These are phyloP conservation scores for Lateolabrax maculatus DNA, from an alignment of 2,797 vertebrate genomes.

Conservation along the genomic window DNA sequence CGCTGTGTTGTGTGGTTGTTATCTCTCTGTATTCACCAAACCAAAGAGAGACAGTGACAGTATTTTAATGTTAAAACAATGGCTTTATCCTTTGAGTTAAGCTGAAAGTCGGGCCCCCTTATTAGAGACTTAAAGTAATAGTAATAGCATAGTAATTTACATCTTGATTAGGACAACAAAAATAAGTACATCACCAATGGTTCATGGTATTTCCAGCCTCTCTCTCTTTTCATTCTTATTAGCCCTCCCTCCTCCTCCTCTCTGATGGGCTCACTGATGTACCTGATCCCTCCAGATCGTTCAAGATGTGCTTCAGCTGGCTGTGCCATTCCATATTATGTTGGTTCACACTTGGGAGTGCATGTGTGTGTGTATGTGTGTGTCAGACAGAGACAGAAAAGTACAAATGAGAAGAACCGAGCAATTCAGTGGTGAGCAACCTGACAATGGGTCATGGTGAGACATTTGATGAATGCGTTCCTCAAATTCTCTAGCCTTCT, in stretches of 20 bases:
- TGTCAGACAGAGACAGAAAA: background rate
- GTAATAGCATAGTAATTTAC: too few relatives aligned
- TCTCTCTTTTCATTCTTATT: background rate
- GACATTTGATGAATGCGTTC: conserved; percentile 41
- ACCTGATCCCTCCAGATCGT: background rate
- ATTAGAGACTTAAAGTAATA: too few relatives aligned
- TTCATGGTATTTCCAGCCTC: background rate
- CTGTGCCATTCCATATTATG: background rate
- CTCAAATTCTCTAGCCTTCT: conserved; percentile 1
- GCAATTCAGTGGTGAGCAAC: background rate
- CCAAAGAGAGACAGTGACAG: background rate
- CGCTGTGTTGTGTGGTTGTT: background rate
- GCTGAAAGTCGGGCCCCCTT: too few relatives aligned
- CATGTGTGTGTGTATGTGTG: background rate
- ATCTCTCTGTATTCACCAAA: background rate
- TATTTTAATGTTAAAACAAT: background rate
- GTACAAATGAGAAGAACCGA: conserved; percentile 1
- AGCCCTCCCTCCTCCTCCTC: background rate
- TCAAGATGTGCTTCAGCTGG: background rate
- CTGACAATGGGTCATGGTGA: conserved; percentile 7
- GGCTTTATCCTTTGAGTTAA: background rate
- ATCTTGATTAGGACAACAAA: too few relatives aligned
- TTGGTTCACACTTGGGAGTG: background rate
- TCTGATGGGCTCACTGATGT: background rate
- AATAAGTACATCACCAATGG: background rate